Evolutionary conservation across 2,113 vertebrate genomes (phyloP), one percentile per base, ranked within the genome.

Genomic region (Calyptommatus sinebrachiatus): DNA sequence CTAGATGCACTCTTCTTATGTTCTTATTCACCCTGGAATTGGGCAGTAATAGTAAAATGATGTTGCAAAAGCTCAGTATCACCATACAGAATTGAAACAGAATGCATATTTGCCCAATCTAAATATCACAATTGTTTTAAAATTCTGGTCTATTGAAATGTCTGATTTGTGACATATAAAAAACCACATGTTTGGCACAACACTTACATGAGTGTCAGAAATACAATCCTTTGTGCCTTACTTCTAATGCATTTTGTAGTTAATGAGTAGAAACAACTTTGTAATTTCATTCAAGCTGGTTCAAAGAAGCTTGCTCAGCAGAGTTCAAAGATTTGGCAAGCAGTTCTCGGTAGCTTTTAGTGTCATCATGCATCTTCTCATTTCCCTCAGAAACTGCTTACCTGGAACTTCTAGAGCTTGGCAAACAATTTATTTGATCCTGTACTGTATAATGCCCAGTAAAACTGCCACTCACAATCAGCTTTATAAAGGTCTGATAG

Each of bases 251-350:
- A 29, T 86, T 16, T 76, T 78, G 18, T 57, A 2, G 11, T 1
- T 22, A 5, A 63, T 0, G 1, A 81, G 76, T 68, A 82, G 77
- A 2, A 21, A n/a, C 78, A 79, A 73, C 70, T 79, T 53, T 8
- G 60, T 5, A 81, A 69, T 66, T 80, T 80, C 29, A 53, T 80
- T 74, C 71, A 76, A 77, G 3, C 18, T 1, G 62, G 8, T 69
- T 29, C 78, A 22, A 83, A 70, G 26, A 5, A 8, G 65, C 41
- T 80, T 29, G 20, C 60, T 80, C 50, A 7, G 0, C 3, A 53
- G 26, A 84, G 75, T 11, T 77, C 67, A 11, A 20, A 61, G 62
- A 62, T 53, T 71, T 84, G 45, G 78, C 60, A 72, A 65, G 65
- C 41, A 31, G 66, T 53, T 76, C 50, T 81, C 73, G 62, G 20